Evolutionary conservation across 2,888 invertebrate species (phyloP), one percentile per base, ranked within the genome.

Genomic region (Chymomyza caudatula): DNA sequence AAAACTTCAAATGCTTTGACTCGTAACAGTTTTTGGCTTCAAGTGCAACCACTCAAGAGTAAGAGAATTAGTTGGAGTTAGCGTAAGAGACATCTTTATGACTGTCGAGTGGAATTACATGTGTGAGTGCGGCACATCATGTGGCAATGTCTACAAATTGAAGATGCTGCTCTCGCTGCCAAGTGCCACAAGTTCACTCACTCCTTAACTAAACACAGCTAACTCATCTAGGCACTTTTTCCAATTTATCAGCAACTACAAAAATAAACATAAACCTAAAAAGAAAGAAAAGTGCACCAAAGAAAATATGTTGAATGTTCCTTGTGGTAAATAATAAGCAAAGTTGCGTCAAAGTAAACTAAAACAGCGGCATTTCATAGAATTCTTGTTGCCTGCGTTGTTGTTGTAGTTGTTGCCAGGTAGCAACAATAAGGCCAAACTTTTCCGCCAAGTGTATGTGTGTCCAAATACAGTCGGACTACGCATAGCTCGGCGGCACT

Each of bases 1-100:
- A 47, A 47, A 69, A 70, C 64, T 67, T 70, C 63, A 51, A 69
- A 56, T 67, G 70, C 70, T 70, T 70, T 69, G 67, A 69, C 70
- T 67, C 63, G 67, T 25, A 67, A 67, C 67, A 59, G 59, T 69
- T 69, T 65, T 67, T 60, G 57, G 54, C 22, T 47, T 37, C 56
- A 37, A 37, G 29, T 37, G 29, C 29, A 37, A 37, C 29, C 29
- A 37, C 44, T 51, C 47, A 64, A 55, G 64, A 55, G 63, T 13
- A 37, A 37, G 29, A 0, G 2, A 37, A 37, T 11, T 8, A 37
- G 29, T 37, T 37, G 29, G 11, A 37, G 29, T 37, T 37, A 11
- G 11, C 29, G 29, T 11, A 37, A 37, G 29, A 2, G 29, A 4
- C 29, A 37, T 11, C 29, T 11, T 11, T 37, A 29, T 29, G 29